A percentile compares a stretch with the other conserved stretches of the same genome.
These are phyloP conservation scores for Diadumene lineata DNA, from an alignment of 92 coral and sea anemone genomes.

Conservation along the genomic window DNA sequence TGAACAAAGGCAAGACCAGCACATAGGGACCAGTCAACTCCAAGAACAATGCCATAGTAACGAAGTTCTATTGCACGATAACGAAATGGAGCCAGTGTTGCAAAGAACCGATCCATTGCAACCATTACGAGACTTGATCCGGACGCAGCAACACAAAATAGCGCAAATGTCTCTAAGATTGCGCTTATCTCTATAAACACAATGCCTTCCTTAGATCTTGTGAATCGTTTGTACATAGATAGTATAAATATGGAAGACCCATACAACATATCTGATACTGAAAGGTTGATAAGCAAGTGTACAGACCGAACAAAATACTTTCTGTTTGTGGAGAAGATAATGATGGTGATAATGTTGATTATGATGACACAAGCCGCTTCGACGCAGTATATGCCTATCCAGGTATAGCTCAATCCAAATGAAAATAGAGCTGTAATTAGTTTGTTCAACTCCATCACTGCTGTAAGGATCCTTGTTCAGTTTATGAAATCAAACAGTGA, in stretches of 20 bases:
- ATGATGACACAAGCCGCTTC: not conserved
- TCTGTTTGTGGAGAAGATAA: not conserved
- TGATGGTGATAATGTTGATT: not conserved
- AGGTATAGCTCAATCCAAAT: not conserved
- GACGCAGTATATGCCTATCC: not conserved
- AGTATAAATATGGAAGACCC: not conserved
- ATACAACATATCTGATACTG: not conserved
- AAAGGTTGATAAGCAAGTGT: not conserved
- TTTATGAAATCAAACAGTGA: no score
- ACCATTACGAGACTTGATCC: not conserved
- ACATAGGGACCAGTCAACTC: not conserved
- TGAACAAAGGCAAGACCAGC: not conserved
- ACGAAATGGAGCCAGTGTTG: not conserved
- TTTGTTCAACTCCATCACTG: not conserved
- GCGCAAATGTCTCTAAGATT: not conserved
- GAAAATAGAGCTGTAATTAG: not conserved
- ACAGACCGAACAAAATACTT: not conserved
- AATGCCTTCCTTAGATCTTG: not conserved
- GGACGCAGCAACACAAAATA: not conserved
- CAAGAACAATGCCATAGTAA: not conserved
- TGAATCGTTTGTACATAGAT: not conserved
- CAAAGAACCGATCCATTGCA: not conserved
- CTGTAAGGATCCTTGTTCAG: no score
- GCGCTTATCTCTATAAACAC: not conserved
- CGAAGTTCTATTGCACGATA: not conserved